Conservation (phyloP, 2,888 invertebrate species). For the Adela reaumurella region DNA sequence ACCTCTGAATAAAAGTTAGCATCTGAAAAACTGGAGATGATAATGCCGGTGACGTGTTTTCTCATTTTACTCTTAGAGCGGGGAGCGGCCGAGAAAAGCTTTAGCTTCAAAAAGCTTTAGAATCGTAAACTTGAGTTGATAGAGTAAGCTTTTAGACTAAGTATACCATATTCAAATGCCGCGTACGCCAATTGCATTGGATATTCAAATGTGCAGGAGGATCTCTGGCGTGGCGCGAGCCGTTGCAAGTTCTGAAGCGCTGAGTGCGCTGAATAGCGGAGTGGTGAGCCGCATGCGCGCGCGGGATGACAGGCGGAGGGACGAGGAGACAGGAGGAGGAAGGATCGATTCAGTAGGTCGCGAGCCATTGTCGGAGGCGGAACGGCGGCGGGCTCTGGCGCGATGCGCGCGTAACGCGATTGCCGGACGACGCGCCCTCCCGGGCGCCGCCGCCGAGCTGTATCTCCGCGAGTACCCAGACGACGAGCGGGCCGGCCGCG, state of each 20-base stretch:
- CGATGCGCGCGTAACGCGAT: conserved; percentile 41
- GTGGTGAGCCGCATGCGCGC: conserved; percentile 30
- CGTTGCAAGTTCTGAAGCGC: neutral
- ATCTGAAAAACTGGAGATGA: too few relatives aligned
- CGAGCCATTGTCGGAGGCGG: conserved; percentile 19
- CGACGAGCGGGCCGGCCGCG: conserved; percentile 49
- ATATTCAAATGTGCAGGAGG: too few relatives aligned
- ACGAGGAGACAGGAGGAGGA: conserved; percentile 28
- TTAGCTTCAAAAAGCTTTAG: too few relatives aligned
- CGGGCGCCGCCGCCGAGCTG: conserved; percentile 39
- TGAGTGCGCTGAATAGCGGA: conserved; percentile 18
- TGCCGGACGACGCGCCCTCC: conserved; percentile 45
- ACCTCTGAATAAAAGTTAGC: too few relatives aligned
- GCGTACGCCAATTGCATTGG: too few relatives aligned
- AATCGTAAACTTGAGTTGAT: too few relatives aligned
- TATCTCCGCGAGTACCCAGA: conserved; percentile 55
- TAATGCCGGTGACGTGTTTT: too few relatives aligned
- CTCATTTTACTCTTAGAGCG: too few relatives aligned
- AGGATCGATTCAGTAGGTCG: conserved; percentile 35
- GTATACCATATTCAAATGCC: too few relatives aligned
- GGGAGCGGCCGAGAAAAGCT: too few relatives aligned
- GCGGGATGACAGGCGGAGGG: conserved; percentile 15
- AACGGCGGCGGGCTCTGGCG: conserved; percentile 48
- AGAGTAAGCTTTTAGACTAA: too few relatives aligned
- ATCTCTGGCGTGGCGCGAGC: too few relatives aligned